These are phyloP conservation scores for Scleropages formosus DNA, from an alignment of 2,797 vertebrate genomes.

Conservation along the genomic window DNA sequence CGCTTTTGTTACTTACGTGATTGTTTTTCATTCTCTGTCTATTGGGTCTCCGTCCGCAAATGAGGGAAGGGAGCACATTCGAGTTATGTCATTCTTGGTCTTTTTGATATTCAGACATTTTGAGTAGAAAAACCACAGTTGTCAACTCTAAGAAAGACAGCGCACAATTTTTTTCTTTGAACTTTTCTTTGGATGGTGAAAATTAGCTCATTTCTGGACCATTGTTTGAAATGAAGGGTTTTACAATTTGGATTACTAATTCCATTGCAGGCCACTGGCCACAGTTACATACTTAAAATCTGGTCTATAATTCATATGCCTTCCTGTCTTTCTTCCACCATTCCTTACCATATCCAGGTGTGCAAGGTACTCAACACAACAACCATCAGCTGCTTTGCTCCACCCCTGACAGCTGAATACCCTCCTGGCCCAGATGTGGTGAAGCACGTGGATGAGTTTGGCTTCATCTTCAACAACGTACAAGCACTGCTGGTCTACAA, in stretches of 20 bases:
- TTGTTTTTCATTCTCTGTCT: neutral
- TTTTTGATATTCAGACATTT: neutral
- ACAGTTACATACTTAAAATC: too few relatives aligned
- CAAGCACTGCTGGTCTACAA: constrained; percentile 87
- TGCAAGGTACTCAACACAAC: constrained; percentile 86
- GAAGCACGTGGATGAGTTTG: constrained; percentile 88
- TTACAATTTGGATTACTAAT: neutral
- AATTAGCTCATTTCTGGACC: neutral
- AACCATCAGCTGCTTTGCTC: constrained; percentile 84
- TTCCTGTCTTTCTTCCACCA: neutral
- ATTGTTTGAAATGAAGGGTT: neutral
- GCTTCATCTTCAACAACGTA: constrained; percentile 95
- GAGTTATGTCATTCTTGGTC: neutral
- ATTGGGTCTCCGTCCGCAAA: neutral
- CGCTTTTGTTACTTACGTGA: constrained; percentile 2
- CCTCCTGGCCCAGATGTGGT: constrained; percentile 73
- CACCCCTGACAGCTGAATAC: constrained; percentile 76
- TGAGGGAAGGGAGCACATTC: neutral
- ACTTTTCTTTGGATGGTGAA: constrained; percentile 8
- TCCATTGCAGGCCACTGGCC: neutral
- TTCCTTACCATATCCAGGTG: constrained; percentile 65
- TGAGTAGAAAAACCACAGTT: neutral
- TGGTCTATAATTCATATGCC: neutral
- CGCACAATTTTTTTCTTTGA: neutral
- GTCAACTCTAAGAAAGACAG: constrained; percentile 5